These are phyloP conservation scores for Caenorhabditis becei DNA, from an alignment of 2,888 invertebrate genomes.

Conservation along the genomic window DNA sequence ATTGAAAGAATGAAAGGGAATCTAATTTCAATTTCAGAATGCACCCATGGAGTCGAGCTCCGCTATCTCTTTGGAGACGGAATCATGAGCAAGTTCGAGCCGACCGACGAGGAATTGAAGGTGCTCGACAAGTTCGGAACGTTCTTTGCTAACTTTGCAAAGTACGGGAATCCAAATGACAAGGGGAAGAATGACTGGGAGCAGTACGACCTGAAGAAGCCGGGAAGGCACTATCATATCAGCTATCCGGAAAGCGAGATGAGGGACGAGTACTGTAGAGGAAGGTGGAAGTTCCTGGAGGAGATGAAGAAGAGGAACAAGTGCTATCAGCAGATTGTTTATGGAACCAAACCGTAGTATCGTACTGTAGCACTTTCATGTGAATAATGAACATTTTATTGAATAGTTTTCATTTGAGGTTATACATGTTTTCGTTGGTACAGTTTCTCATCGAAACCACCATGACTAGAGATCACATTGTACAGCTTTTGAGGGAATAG, in stretches of 20 bases:
- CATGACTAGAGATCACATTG: slow-evolving; percentile 59
- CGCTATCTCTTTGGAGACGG: slow-evolving; percentile 72
- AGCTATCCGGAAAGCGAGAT: slow-evolving; percentile 31
- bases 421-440: neutral
- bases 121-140: slow-evolving; percentile 66
- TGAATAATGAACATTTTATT: too few species aligned
- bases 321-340: slow-evolving; percentile 33
- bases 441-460: slow-evolving; percentile 45
- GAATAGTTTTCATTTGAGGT: too few species aligned
- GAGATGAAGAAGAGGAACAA: slow-evolving; percentile 35
- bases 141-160: slow-evolving; percentile 70
- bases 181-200: slow-evolving; percentile 26
- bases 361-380: too few species aligned
- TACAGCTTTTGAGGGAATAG: slow-evolving; percentile 32
- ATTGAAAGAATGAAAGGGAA: too few species aligned
- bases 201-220: slow-evolving; percentile 27
- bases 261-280: slow-evolving; percentile 40
- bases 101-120: slow-evolving; percentile 65
- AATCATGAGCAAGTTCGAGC: slow-evolving; percentile 68
- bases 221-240: slow-evolving; percentile 46
- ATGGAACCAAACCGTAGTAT: slow-evolving; percentile 24
- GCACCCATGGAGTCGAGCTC: slow-evolving; percentile 71
- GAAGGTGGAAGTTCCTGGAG: slow-evolving; percentile 40
- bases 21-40: slow-evolving; percentile 29
- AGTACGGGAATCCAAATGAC: slow-evolving; percentile 62